Conservation (phyloP, 2,113 vertebrate genomes). For the Scalopus aquaticus region DNA sequence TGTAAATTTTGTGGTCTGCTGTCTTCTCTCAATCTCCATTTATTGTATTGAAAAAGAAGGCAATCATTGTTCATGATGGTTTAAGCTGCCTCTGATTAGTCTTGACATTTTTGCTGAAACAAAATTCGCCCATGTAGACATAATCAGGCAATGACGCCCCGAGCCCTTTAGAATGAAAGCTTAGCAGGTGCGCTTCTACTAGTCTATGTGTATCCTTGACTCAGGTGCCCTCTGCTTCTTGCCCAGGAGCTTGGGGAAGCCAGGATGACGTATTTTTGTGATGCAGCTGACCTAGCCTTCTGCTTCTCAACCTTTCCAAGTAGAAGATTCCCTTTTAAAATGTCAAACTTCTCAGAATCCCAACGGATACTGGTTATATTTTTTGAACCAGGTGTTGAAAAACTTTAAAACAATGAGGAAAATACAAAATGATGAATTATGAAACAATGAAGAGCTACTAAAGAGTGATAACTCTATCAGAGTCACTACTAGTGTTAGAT, state of each 20-base stretch:
- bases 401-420: conserved; percentile 25
- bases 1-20: background rate
- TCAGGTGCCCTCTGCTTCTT: conserved; percentile 32
- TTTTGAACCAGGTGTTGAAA: background rate
- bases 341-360: conserved; percentile 42
- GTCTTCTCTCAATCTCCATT: background rate
- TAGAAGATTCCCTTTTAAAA: conserved; percentile 46
- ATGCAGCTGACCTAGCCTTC: background rate
- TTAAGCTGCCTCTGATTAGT: background rate
- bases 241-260: background rate
- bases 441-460: no score
- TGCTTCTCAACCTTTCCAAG: conserved; percentile 37
- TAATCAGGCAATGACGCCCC: background rate
- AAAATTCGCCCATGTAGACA: conserved; percentile 6
- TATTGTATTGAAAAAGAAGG: background rate
- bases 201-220: conserved; percentile 14
- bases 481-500: no score
- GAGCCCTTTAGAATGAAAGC: conserved; percentile 30
- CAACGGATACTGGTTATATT: background rate
- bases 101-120: conserved; percentile 2
- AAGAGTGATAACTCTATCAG: no score
- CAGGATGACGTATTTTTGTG: conserved; percentile 18
- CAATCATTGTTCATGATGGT: background rate
- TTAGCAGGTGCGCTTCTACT: background rate
- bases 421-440: background rate